phyloP scores from a whole-genome alignment of 1,140 invertebrate genomes.

The Muscidifurax raptorellus region DNA sequence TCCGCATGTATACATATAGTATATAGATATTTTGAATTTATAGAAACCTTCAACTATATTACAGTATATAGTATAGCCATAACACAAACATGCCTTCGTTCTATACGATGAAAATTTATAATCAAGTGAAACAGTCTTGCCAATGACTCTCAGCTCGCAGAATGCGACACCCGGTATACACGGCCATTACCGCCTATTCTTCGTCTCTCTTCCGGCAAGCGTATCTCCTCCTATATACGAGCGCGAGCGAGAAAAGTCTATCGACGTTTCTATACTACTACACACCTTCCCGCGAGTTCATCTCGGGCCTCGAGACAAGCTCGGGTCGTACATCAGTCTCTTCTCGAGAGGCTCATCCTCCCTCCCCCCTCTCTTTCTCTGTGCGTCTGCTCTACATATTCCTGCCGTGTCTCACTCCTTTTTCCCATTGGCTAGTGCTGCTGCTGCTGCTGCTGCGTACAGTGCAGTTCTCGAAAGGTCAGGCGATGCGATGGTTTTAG shows the following conservation, averaged over 20 bases:
- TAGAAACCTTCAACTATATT: no score
- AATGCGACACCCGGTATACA: not conserved
- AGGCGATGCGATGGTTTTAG: conserved; percentile 11
- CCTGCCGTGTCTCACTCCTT: not conserved
- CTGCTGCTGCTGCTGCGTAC: not conserved
- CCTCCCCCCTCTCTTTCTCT: conserved; percentile 6
- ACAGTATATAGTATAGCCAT: no score
- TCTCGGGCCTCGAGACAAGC: not conserved
- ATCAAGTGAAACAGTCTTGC: no score
- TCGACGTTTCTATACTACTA: conserved; percentile 13
- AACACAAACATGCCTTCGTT: no score
- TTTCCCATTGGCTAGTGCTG: not conserved
- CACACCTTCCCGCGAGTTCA: not conserved
- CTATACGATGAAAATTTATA: not conserved
- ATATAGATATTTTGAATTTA: no score
- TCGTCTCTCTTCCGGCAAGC: not conserved
- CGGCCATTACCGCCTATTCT: conserved; percentile 20
- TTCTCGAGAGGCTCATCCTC: conserved; percentile 16
- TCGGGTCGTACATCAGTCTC: conserved; percentile 35
- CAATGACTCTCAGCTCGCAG: no score
- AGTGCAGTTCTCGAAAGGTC: not conserved
- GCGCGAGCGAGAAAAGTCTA: conserved; percentile 14
- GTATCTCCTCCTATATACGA: not conserved
- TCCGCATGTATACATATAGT: no score
- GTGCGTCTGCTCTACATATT: conserved; percentile 4